phyloP scores from a whole-genome alignment of 2,888 invertebrate species.

The Ochropleura plecta region DNA sequence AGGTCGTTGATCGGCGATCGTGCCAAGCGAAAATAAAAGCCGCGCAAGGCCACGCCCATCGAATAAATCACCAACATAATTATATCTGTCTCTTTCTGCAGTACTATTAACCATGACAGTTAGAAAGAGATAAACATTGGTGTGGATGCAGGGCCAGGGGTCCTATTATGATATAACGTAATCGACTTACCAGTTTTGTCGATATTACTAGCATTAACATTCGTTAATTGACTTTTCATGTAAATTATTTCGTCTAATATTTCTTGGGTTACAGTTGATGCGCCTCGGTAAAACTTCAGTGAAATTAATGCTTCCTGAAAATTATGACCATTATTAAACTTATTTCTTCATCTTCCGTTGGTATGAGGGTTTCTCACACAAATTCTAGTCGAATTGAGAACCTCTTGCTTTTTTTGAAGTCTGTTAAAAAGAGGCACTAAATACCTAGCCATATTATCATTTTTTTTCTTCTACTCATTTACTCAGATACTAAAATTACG shows the following conservation, averaged over 20 bases:
- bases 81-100: constrained; percentile 51
- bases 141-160: constrained; percentile 4
- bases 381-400: no score
- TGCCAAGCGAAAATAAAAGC: constrained; percentile 3
- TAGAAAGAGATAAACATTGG: constrained; percentile 41
- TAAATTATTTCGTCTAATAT: constrained; percentile 66
- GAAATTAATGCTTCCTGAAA: constrained; percentile 70
- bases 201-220: constrained; percentile 1
- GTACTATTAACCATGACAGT: neutral
- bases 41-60: constrained; percentile 41
- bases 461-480: neutral
- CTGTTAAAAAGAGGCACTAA: neutral
- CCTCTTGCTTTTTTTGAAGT: no score
- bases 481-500: no score
- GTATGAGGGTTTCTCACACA: no score
- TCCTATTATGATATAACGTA: constrained; percentile 34
- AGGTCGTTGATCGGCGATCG: neutral
- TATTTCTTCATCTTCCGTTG: neutral
- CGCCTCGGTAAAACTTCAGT: constrained; percentile 71
- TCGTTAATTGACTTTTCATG: constrained; percentile 52
- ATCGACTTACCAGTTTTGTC: constrained; percentile 38
- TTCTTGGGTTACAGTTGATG: constrained; percentile 55
- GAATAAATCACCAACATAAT: neutral
- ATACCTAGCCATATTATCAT: neutral
- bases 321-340: neutral